phyloP scores from a whole-genome alignment of 2,888 invertebrate genomes.

The Autographa pulchrina region DNA sequence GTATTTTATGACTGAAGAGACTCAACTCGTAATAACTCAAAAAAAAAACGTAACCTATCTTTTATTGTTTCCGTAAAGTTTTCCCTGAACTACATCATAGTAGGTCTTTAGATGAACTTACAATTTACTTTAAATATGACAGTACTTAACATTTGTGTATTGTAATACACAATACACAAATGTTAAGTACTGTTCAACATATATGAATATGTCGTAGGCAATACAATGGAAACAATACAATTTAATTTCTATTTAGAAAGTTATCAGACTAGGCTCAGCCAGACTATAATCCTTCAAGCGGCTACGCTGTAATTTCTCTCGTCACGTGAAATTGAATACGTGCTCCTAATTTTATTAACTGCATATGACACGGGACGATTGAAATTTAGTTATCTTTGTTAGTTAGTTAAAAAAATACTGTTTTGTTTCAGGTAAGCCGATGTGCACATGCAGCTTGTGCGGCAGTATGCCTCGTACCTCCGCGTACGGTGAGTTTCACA shows the following conservation, averaged over 20 bases:
- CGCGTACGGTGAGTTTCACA: constrained; percentile 76
- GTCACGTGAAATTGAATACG: constrained; percentile 54
- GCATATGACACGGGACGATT: constrained; percentile 10
- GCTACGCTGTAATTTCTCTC: constrained; percentile 42
- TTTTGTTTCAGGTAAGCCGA: constrained; percentile 84
- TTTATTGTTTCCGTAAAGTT: no score
- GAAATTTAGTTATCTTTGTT: constrained; percentile 23
- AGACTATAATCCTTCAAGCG: constrained; percentile 32
- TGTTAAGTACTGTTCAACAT: no score
- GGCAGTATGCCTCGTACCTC: constrained; percentile 69
- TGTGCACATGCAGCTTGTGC: constrained; percentile 75
- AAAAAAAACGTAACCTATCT: no score
- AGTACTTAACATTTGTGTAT: no score
- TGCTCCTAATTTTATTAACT: constrained; percentile 51
- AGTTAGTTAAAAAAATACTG: constrained; percentile 37
- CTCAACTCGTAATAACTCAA: no score
- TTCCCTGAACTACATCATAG: no score
- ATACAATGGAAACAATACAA: constrained; percentile 26
- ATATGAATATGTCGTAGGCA: background rate
- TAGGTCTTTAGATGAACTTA: no score
- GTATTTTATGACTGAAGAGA: no score
- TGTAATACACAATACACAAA: no score
- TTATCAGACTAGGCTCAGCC: constrained; percentile 45
- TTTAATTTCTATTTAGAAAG: constrained; percentile 34
- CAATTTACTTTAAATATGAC: no score